Conservation (phyloP, 2,113 vertebrate genomes). For the Lepus americanus region DNA sequence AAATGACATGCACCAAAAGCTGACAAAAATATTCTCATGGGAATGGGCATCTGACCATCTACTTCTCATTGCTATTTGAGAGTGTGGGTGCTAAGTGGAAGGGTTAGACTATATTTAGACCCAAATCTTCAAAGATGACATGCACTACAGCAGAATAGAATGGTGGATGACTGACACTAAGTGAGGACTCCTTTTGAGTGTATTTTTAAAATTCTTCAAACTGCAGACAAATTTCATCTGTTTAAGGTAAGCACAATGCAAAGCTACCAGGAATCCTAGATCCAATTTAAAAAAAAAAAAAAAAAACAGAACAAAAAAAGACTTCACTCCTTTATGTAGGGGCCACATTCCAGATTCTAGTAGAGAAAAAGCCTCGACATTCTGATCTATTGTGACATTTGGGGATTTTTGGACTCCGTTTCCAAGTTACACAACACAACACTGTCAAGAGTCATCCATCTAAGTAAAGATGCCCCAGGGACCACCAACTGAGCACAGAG, state of each 20-base stretch:
- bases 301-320: too few relatives aligned
- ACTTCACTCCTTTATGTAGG: background rate
- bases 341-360: background rate
- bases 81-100: background rate
- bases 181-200: too few relatives aligned
- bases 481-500: constrained; percentile 52
- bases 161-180: background rate
- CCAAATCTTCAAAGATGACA: background rate
- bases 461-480: constrained; percentile 66
- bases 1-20: constrained; percentile 11
- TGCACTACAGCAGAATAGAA: background rate
- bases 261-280: background rate
- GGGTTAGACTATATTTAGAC: background rate
- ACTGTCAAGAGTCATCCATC: constrained; percentile 56
- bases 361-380: constrained; percentile 58
- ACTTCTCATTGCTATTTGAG: constrained; percentile 25
- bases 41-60: constrained; percentile 36
- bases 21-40: constrained; percentile 58
- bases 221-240: background rate
- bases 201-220: too few relatives aligned
- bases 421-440: constrained; percentile 67
- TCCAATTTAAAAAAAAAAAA: background rate
- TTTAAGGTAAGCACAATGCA: background rate
- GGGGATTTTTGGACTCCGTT: constrained; percentile 70
- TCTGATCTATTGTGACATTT: constrained; percentile 69